These are phyloP conservation scores for Steinernema scapterisci DNA, from an alignment of 2,888 invertebrate species.

Conservation along the genomic window DNA sequence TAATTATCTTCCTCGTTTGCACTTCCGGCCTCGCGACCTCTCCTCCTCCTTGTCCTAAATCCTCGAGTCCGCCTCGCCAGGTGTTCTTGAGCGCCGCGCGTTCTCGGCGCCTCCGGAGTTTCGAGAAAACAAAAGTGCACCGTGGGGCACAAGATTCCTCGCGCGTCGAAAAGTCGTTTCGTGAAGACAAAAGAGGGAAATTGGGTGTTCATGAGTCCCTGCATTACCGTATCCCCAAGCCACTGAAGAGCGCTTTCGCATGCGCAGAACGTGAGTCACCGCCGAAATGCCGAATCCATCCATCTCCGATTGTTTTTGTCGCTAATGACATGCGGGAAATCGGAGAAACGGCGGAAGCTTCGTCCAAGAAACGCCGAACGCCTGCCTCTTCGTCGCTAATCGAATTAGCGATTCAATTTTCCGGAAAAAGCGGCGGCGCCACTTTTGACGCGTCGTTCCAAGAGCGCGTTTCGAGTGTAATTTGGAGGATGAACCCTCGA, in stretches of 20 bases:
- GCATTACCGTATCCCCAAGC: background rate
- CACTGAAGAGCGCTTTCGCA: background rate
- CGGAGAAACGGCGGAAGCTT: background rate
- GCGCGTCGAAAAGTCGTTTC: background rate
- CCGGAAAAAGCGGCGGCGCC: background rate
- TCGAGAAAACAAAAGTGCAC: constrained; percentile 30
- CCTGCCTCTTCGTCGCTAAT: background rate
- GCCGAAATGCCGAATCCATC: background rate
- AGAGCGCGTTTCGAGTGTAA: background rate
- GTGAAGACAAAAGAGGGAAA: background rate
- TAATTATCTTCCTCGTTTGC: background rate
- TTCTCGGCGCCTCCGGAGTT: background rate
- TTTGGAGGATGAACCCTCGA: background rate
- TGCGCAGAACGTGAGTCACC: background rate
- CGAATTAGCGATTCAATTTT: background rate
- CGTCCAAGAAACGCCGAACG: background rate
- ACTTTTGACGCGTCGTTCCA: constrained; percentile 13
- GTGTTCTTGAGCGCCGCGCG: background rate
- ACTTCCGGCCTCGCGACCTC: background rate
- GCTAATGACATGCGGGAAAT: constrained; percentile 3
- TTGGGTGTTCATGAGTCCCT: background rate
- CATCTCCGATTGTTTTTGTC: background rate
- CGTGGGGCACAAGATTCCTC: no score
- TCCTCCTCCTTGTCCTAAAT: no score
- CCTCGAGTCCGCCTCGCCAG: background rate